These are phyloP conservation scores for Glomeris maerens DNA, from an alignment of 1,140 invertebrate species.

Conservation along the genomic window DNA sequence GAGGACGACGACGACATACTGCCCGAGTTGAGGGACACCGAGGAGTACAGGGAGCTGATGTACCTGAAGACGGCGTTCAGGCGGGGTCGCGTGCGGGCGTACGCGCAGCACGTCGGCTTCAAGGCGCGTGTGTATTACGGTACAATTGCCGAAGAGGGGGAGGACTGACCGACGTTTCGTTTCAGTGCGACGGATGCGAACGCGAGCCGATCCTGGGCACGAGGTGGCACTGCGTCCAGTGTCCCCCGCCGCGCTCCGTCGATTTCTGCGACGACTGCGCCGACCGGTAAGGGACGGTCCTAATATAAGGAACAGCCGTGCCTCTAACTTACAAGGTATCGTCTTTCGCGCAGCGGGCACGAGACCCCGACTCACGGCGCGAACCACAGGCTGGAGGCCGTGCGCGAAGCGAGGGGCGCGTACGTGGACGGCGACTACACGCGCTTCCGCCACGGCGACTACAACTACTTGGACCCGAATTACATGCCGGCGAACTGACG, in stretches of 20 bases:
- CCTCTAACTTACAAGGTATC: too few relatives aligned
- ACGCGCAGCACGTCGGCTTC: slow-evolving; percentile 33
- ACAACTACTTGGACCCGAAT: slow-evolving; percentile 34
- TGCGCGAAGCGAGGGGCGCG: neutral
- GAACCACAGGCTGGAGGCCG: slow-evolving; percentile 19
- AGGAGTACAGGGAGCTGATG: slow-evolving; percentile 30
- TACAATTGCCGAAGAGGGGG: too few relatives aligned
- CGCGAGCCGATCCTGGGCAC: slow-evolving; percentile 48
- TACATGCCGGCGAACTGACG: slow-evolving; percentile 31
- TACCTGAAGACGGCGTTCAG: slow-evolving; percentile 32
- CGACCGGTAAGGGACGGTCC: slow-evolving; percentile 4
- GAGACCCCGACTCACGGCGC: slow-evolving; percentile 26
- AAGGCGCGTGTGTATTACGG: too few relatives aligned
- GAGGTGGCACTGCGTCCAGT: slow-evolving; percentile 53
- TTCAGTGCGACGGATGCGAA: slow-evolving; percentile 49
- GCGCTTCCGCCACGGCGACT: slow-evolving; percentile 23
- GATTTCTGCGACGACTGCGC: slow-evolving; percentile 38
- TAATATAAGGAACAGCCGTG: too few relatives aligned
- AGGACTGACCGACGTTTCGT: too few relatives aligned
- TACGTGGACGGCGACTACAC: slow-evolving; percentile 29
- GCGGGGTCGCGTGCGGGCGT: too few relatives aligned
- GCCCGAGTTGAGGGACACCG: slow-evolving; percentile 21
- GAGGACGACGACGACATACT: slow-evolving; percentile 28
- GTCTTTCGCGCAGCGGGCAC: slow-evolving; percentile 22
- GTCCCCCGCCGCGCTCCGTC: slow-evolving; percentile 30